phyloP scores from a whole-genome alignment of 2,888 invertebrate genomes.

The Anorthoa munda region DNA sequence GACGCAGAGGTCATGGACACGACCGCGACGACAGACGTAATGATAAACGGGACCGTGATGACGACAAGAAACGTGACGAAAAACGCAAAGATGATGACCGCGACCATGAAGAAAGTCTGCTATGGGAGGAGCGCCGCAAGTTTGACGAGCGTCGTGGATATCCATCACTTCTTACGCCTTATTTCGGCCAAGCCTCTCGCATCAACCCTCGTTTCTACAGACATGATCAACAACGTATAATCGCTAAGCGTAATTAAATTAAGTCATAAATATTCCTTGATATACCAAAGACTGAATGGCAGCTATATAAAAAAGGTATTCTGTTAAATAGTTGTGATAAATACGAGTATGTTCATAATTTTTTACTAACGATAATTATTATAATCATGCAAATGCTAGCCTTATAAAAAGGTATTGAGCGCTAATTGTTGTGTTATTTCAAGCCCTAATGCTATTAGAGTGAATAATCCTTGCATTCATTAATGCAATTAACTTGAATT shows the following conservation, averaged over 20 bases:
- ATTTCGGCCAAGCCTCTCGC: conserved; percentile 43
- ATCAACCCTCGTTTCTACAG: conserved; percentile 62
- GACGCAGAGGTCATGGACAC: conserved; percentile 18
- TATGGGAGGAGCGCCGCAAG: conserved; percentile 48
- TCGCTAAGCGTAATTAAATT: conserved; percentile 24
- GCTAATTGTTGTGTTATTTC: conserved; percentile 44
- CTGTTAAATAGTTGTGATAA: conserved; percentile 54
- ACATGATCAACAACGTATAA: conserved; percentile 35
- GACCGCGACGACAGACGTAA: conserved; percentile 10
- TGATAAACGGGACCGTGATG: conserved; percentile 20
- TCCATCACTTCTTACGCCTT: conserved; percentile 49
- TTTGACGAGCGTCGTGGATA: conserved; percentile 53
- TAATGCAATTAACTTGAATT: conserved; percentile 5
- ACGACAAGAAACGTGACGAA: conserved; percentile 34
- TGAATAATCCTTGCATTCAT: background rate
- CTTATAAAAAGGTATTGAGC: conserved; percentile 53
- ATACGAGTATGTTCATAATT: conserved; percentile 34
- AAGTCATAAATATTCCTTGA: conserved; percentile 23
- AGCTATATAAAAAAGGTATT: conserved; percentile 48
- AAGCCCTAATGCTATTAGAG: conserved; percentile 7
- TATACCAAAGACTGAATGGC: conserved; percentile 50
- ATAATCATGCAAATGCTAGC: conserved; percentile 51
- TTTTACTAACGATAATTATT: conserved; percentile 40
- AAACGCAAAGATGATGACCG: conserved; percentile 38
- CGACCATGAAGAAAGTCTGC: conserved; percentile 49